A percentile compares a stretch with the other conserved stretches of the same genome.
phyloP scores from a whole-genome alignment of 2,797 vertebrate species.

The Microtus agrestis region DNA sequence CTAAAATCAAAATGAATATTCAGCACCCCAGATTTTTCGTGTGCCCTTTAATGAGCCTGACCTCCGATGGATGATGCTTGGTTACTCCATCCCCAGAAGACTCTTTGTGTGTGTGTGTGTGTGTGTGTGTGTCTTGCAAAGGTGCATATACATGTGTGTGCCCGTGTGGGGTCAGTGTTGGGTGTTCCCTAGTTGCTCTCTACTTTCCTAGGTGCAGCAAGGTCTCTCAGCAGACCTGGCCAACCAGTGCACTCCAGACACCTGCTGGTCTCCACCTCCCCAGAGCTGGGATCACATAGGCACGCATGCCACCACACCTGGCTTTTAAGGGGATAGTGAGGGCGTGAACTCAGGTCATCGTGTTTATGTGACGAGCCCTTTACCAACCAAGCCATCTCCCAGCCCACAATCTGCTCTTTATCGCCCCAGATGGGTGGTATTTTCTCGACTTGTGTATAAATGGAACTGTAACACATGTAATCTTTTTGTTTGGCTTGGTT shows the following conservation, averaged over 20 bases:
- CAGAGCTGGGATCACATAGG: neutral
- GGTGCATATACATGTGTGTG: neutral
- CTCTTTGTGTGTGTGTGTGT: neutral
- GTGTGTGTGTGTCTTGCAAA: neutral
- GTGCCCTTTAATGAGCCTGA: neutral
- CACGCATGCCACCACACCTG: neutral
- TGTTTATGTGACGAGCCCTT: neutral
- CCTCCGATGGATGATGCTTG: neutral
- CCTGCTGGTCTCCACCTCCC: neutral
- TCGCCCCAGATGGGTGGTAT: conserved; percentile 12
- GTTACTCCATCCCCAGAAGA: neutral
- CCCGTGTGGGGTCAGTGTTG: neutral
- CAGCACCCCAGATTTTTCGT: neutral
- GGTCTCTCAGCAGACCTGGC: neutral
- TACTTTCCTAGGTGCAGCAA: neutral
- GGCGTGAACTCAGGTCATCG: neutral
- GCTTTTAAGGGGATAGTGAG: neutral
- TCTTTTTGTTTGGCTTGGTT: conserved; percentile 54
- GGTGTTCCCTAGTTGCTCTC: neutral
- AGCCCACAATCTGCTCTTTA: neutral
- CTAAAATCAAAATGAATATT: neutral
- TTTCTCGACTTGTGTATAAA: conserved; percentile 56
- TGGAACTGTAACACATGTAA: conserved; percentile 41
- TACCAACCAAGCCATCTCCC: neutral
- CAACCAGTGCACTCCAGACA: neutral